phyloP scores from a whole-genome alignment of 2,113 vertebrate species.

The Castor canadensis region DNA sequence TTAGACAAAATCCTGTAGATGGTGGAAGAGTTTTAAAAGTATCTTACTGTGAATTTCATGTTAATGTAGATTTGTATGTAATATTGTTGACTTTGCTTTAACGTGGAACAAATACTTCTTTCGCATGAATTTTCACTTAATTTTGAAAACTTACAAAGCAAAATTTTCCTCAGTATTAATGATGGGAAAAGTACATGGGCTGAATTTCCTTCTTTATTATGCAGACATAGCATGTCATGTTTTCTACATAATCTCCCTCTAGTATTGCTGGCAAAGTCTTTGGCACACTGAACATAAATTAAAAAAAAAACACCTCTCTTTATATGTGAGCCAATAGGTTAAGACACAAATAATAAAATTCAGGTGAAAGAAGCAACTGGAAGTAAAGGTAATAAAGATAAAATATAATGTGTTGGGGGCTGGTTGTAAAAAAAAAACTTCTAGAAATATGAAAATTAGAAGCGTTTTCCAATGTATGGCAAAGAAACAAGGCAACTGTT shows the following conservation, averaged over 20 bases:
- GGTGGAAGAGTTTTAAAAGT: not conserved
- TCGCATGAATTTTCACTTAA: not conserved
- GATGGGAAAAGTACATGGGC: not conserved
- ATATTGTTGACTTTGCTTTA: slow-evolving; percentile 5
- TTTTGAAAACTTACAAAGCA: not conserved
- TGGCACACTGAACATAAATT: slow-evolving; percentile 10
- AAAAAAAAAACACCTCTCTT: not conserved
- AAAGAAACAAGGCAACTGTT: not conserved
- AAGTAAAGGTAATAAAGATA: not conserved
- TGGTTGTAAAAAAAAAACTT: not conserved
- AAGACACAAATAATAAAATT: slow-evolving; percentile 11
- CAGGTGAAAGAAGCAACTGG: not conserved
- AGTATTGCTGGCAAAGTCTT: not conserved
- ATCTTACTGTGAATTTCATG: not conserved
- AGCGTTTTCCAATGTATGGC: not conserved
- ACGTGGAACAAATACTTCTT: slow-evolving; percentile 13
- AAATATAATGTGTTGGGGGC: not conserved
- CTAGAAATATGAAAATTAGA: not conserved
- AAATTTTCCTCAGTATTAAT: slow-evolving; percentile 19
- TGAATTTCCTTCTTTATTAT: slow-evolving; percentile 14
- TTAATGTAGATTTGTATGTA: not conserved
- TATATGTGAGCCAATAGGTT: not conserved
- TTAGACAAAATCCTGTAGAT: slow-evolving; percentile 3
- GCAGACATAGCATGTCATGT: not conserved
- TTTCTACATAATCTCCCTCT: not conserved